Evolutionary conservation across 1,140 invertebrate genomes (phyloP).

Genomic region (Epicauta chinensis): DNA sequence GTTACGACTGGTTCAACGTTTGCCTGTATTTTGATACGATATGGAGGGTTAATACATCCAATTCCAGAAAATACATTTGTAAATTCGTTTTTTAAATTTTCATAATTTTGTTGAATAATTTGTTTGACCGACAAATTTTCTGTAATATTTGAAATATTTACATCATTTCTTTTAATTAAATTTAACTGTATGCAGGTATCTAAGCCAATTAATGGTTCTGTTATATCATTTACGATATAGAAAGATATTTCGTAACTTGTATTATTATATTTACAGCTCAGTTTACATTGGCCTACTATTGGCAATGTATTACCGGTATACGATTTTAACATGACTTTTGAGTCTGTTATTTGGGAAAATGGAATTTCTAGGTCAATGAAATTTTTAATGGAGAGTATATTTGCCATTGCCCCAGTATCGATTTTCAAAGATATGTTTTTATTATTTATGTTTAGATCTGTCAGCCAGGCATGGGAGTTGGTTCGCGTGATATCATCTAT

Average conservation of each 20-base stretch:
- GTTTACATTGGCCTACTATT: conserved; percentile 4
- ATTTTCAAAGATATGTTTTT: conserved; percentile 19
- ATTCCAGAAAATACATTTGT: conserved; percentile 11
- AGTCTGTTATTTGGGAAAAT: not conserved
- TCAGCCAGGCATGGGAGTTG: not conserved
- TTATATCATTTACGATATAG: conserved; percentile 1
- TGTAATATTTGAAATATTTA: no score
- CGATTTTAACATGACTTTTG: conserved; percentile 8
- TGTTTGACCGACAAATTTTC: no score
- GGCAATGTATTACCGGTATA: conserved; percentile 18
- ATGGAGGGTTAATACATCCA: conserved; percentile 6
- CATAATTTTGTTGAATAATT: not conserved
- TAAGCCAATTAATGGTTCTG: conserved; percentile 5
- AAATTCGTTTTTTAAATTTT: conserved; percentile 1
- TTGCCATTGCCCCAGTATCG: conserved; percentile 23
- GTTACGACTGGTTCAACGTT: conserved; percentile 23
- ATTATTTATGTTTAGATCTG: conserved; percentile 22
- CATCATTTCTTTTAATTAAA: conserved; percentile 4
- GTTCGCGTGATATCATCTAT: conserved; percentile 1
- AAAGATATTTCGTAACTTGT: conserved; percentile 1
- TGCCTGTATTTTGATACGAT: conserved; percentile 8
- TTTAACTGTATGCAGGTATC: conserved; percentile 4
- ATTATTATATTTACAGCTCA: conserved; percentile 6
- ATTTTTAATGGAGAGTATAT: conserved; percentile 19
- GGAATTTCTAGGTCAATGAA: conserved; percentile 14